Evolutionary conservation across 2,888 invertebrate species (phyloP).

Genomic region (Gnatocerus cornutus): DNA sequence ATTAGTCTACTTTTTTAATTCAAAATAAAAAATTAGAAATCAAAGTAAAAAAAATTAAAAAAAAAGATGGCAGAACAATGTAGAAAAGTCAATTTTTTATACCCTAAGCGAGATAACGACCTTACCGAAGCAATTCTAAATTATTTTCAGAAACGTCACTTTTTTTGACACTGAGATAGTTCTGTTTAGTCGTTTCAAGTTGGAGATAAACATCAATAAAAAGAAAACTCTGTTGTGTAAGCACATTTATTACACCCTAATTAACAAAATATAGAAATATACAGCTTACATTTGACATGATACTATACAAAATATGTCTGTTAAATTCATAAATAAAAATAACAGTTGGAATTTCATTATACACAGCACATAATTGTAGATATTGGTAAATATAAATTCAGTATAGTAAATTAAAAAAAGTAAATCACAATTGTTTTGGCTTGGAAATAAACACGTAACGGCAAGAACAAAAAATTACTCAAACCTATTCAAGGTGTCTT

Average conservation of each 20-base stretch:
- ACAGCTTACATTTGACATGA: constrained; percentile 31
- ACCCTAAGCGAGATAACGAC: no score
- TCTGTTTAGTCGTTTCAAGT: no score
- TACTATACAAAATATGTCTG: constrained; percentile 34
- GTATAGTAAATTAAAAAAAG: constrained; percentile 21
- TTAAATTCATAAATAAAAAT: constrained; percentile 24
- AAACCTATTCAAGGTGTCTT: constrained; percentile 74
- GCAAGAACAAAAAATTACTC: constrained; percentile 51
- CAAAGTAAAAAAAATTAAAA: no score
- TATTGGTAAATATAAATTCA: constrained; percentile 25
- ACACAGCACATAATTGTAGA: constrained; percentile 33
- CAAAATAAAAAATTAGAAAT: no score
- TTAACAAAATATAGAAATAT: constrained; percentile 44
- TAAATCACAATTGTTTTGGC: constrained; percentile 47
- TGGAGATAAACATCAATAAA: no score
- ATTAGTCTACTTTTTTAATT: no score
- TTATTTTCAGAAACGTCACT: no score
- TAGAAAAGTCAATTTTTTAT: no score
- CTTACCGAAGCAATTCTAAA: no score
- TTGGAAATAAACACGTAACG: constrained; percentile 24
- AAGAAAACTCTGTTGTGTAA: constrained; percentile 7
- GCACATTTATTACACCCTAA: constrained; percentile 37
- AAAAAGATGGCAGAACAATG: no score
- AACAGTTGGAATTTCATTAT: constrained; percentile 36
- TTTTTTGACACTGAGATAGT: no score